A percentile compares a stretch with the other conserved stretches of the same genome.
Conservation (phyloP, 2,888 invertebrate genomes). For the Mycalesis mineus region DNA sequence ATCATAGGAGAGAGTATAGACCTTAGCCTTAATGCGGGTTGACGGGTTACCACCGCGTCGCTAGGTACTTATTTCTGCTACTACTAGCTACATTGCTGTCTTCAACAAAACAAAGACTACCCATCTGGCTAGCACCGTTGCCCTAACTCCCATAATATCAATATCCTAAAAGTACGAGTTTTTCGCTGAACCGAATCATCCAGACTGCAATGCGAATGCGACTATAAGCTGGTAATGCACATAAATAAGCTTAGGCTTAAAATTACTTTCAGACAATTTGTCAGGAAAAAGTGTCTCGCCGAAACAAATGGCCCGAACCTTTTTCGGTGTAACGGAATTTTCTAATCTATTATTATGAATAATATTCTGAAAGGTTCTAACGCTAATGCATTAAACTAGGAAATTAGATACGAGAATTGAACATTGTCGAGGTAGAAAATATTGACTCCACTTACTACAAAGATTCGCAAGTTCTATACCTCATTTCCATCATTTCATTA, state of each 20-base stretch:
- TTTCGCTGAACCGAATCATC: slow-evolving; percentile 18
- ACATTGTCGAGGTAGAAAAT: too few relatives aligned
- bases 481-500: too few relatives aligned
- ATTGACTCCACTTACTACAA: too few relatives aligned
- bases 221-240: slow-evolving; percentile 47
- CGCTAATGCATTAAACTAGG: not conserved
- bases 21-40: too few relatives aligned
- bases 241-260: slow-evolving; percentile 69
- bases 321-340: slow-evolving; percentile 60
- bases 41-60: too few relatives aligned
- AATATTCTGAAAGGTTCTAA: slow-evolving; percentile 18
- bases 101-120: too few relatives aligned
- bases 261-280: slow-evolving; percentile 74
- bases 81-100: too few relatives aligned
- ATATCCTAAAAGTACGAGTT: not conserved
- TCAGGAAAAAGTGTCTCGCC: slow-evolving; percentile 64
- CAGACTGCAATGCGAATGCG: slow-evolving; percentile 22
- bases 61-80: too few relatives aligned
- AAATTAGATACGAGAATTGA: too few relatives aligned
- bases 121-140: too few relatives aligned
- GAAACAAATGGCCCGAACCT: slow-evolving; percentile 67
- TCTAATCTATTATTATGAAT: slow-evolving; percentile 57
- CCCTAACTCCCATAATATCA: not conserved
- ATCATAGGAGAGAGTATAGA: too few relatives aligned
- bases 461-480: too few relatives aligned